phyloP scores from a whole-genome alignment of 1,140 invertebrate genomes.

The Bombus haemorrhoidalis region DNA sequence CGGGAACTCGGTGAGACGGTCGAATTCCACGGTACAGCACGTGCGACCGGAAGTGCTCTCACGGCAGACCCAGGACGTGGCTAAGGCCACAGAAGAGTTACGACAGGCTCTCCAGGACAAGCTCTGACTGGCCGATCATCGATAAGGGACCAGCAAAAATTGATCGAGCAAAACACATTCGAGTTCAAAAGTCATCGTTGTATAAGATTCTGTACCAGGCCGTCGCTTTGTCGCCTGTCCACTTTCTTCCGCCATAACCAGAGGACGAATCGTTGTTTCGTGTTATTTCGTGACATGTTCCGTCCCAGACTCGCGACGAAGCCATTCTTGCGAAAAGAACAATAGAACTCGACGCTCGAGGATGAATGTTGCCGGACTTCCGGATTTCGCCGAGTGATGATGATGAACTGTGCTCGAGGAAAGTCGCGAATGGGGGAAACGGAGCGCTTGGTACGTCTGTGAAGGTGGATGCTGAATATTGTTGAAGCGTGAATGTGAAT shows the following conservation, averaged over 20 bases:
- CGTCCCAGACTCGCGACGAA: not conserved
- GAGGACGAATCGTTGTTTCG: constrained; percentile 1
- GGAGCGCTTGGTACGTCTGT: not conserved
- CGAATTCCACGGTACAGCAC: constrained; percentile 78
- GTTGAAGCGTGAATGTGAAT: not conserved
- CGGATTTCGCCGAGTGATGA: not conserved
- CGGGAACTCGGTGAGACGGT: constrained; percentile 81
- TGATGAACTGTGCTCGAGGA: not conserved
- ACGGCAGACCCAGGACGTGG: constrained; percentile 83
- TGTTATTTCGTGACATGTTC: not conserved
- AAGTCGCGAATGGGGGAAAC: not conserved
- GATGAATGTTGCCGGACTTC: not conserved
- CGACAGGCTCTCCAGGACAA: constrained; percentile 88
- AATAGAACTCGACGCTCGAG: not conserved
- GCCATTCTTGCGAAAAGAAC: constrained; percentile 14
- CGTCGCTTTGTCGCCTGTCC: not conserved
- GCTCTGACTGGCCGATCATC: constrained; percentile 83
- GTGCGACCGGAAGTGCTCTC: constrained; percentile 72
- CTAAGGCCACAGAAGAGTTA: constrained; percentile 89
- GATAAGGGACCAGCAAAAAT: constrained; percentile 35
- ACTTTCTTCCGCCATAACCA: not conserved
- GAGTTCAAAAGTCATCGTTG: not conserved
- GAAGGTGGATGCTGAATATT: not conserved
- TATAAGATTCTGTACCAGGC: not conserved
- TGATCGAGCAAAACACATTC: constrained; percentile 22